Evolutionary conservation across 2,113 vertebrate genomes (phyloP).

Genomic region (Patagioenas fasciata): DNA sequence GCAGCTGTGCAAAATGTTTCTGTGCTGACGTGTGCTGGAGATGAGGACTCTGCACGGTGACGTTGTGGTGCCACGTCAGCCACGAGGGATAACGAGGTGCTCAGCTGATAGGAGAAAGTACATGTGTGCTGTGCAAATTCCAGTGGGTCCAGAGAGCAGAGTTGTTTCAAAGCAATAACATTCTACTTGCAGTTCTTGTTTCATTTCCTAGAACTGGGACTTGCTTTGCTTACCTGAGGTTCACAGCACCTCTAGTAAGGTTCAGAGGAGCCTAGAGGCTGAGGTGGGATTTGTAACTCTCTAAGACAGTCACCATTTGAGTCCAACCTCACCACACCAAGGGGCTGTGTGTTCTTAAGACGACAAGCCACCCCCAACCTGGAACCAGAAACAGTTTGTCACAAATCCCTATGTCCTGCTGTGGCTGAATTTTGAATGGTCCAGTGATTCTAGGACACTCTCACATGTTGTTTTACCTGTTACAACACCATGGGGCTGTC

Average conservation of each 20-base stretch:
- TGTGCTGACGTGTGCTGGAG: background rate
- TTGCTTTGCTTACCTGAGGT: background rate
- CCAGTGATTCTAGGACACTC: background rate
- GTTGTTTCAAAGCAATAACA: background rate
- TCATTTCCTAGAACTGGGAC: background rate
- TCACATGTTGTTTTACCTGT: background rate
- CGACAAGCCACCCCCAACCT: background rate
- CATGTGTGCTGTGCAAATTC: background rate
- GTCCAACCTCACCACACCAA: background rate
- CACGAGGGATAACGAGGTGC: background rate
- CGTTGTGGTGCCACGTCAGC: accelerated
- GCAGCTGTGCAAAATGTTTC: background rate
- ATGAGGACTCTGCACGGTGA: background rate
- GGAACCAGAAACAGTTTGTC: background rate
- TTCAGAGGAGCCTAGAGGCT: background rate
- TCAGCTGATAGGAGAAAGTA: background rate
- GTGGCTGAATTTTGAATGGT: background rate
- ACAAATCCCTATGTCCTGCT: background rate
- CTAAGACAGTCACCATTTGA: background rate
- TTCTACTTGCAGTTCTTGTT: background rate
- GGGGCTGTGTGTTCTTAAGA: background rate
- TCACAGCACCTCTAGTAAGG: background rate
- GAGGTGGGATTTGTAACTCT: background rate
- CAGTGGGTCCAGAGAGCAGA: background rate
- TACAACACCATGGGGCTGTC: accelerated